Conservation (phyloP, 1,140 invertebrate species). For the Mamestra configurata region DNA sequence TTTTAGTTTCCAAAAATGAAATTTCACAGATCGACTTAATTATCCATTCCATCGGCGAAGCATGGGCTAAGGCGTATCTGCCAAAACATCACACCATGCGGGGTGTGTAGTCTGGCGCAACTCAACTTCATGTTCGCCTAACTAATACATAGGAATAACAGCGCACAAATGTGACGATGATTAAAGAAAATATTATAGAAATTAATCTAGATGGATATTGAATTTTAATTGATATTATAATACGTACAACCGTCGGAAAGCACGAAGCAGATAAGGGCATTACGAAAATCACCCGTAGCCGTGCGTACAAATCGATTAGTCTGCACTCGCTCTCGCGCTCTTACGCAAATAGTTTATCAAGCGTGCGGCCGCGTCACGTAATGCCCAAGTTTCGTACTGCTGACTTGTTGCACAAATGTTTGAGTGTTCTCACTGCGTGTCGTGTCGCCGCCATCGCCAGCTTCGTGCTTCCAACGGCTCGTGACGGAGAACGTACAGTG, state of each 20-base stretch:
- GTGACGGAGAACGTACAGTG: constrained; percentile 35
- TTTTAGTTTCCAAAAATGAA: too few species aligned
- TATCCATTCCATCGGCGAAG: too few species aligned
- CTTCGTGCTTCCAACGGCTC: constrained; percentile 49
- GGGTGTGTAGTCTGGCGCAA: too few species aligned
- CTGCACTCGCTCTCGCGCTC: constrained; percentile 68
- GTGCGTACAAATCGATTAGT: constrained; percentile 84
- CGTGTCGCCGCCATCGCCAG: constrained; percentile 38
- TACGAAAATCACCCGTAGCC: constrained; percentile 79
- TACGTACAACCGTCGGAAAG: constrained; percentile 60
- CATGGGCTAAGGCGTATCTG: too few species aligned
- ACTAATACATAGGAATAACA: too few species aligned
- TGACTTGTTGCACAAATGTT: constrained; percentile 72
- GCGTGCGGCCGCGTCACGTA: constrained; percentile 80
- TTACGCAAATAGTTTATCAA: constrained; percentile 83
- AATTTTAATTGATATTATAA: constrained; percentile 59
- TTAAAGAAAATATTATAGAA: background rate
- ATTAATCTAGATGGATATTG: constrained; percentile 42
- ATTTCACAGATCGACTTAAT: too few species aligned
- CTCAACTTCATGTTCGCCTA: too few species aligned
- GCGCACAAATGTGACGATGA: background rate
- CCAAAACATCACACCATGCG: too few species aligned
- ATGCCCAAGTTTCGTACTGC: constrained; percentile 71
- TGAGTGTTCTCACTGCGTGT: constrained; percentile 62
- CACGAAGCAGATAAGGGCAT: constrained; percentile 77